phyloP scores from a whole-genome alignment of 2,888 invertebrate genomes.

The Mesoligia furuncula region DNA sequence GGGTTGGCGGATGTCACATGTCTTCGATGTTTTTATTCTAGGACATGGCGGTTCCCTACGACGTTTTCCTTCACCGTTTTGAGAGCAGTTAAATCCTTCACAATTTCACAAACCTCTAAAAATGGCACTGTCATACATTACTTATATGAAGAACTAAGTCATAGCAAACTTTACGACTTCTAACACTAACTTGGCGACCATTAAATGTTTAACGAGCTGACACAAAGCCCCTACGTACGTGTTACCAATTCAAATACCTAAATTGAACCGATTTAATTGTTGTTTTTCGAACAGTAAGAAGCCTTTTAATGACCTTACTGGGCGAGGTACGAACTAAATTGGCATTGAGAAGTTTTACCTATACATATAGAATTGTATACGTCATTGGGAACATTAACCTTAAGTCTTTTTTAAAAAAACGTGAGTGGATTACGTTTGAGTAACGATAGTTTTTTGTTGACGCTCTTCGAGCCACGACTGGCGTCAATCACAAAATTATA shows the following conservation, averaged over 20 bases:
- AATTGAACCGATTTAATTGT: constrained; percentile 42
- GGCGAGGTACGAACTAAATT: constrained; percentile 21
- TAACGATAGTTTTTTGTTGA: neutral
- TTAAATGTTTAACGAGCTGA: constrained; percentile 45
- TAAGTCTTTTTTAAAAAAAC: neutral
- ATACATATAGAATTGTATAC: neutral
- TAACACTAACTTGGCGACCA: constrained; percentile 6
- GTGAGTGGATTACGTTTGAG: neutral
- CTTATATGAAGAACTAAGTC: constrained; percentile 28
- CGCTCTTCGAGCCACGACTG: neutral
- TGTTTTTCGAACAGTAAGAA: constrained; percentile 14
- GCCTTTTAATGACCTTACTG: constrained; percentile 33
- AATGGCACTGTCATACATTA: constrained; percentile 15
- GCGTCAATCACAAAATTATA: neutral
- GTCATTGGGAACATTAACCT: neutral
- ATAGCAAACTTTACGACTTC: constrained; percentile 31
- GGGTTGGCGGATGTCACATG: neutral
- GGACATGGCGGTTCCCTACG: neutral
- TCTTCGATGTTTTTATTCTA: neutral
- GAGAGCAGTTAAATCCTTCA: neutral
- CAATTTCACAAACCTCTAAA: neutral
- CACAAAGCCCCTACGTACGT: constrained; percentile 31
- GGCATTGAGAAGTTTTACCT: constrained; percentile 18
- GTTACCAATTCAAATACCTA: constrained; percentile 48
- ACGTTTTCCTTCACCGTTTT: neutral